Conservation (phyloP, 2,888 invertebrate genomes). For the Leucophenga maculata region DNA sequence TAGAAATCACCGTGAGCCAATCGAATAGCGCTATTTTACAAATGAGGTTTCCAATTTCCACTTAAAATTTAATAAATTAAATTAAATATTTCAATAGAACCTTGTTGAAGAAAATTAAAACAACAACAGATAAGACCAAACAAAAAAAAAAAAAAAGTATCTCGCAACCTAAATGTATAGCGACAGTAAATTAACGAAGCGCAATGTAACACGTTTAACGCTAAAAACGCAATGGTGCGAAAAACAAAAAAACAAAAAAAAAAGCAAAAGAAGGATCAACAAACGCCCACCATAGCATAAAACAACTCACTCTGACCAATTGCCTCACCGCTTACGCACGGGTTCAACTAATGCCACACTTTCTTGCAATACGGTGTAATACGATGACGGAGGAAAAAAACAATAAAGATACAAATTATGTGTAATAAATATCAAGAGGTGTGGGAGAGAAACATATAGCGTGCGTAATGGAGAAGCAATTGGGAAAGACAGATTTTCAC, state of each 20-base stretch:
- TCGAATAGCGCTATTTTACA: no score
- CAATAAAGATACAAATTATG: no score
- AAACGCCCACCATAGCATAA: conserved; percentile 28
- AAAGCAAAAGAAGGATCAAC: conserved; percentile 43
- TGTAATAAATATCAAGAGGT: no score
- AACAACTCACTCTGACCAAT: neutral
- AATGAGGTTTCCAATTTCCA: no score
- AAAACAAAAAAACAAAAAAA: conserved; percentile 13
- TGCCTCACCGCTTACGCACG: conserved; percentile 3
- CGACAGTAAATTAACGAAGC: conserved; percentile 21
- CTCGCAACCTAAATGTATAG: conserved; percentile 11
- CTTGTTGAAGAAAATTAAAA: neutral
- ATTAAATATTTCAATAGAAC: no score
- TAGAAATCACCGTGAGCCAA: no score
- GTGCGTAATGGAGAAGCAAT: no score
- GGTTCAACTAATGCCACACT: neutral
- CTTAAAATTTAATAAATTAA: no score
- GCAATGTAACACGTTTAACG: conserved; percentile 13
- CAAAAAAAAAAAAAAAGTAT: neutral
- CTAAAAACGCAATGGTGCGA: neutral
- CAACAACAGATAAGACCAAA: neutral
- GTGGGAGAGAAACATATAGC: no score
- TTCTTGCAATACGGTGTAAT: neutral
- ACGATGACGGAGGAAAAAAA: conserved; percentile 44
- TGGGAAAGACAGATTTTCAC: no score